A percentile compares a stretch with the other conserved stretches of the same genome.
Conservation (phyloP, 1,140 invertebrate species). For the Leptonema lineaticorne region DNA sequence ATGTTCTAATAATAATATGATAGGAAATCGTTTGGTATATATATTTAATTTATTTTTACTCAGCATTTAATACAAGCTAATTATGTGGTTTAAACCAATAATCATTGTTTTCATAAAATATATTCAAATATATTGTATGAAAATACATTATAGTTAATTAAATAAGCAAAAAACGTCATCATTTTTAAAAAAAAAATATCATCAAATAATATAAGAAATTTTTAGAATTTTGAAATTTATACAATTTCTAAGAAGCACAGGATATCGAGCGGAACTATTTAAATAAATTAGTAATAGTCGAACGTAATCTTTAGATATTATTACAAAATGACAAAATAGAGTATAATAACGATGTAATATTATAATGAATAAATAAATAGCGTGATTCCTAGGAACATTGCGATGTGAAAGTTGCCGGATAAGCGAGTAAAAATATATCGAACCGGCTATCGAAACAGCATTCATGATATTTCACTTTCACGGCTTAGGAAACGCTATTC, state of each 20-base stretch:
- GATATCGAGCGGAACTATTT: too few relatives aligned
- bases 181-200: too few relatives aligned
- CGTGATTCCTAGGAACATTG: neutral
- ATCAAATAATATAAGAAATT: too few relatives aligned
- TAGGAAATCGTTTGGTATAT: neutral
- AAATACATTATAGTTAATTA: too few relatives aligned
- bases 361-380: neutral
- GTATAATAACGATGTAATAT: neutral
- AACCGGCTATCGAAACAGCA: conserved; percentile 15
- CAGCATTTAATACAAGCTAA: too few relatives aligned
- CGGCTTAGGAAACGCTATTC: conserved; percentile 1
- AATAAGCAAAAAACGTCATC: too few relatives aligned
- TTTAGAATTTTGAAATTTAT: too few relatives aligned
- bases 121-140: too few relatives aligned
- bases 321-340: neutral
- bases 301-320: neutral
- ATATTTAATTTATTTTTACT: too few relatives aligned
- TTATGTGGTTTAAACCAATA: too few relatives aligned
- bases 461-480: conserved; percentile 2
- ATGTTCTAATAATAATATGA: neutral
- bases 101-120: too few relatives aligned
- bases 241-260: too few relatives aligned
- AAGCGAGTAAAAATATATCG: conserved; percentile 11
- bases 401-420: conserved; percentile 7
- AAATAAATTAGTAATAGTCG: neutral